These are phyloP conservation scores for Microtus pennsylvanicus DNA, from an alignment of 2,113 vertebrate genomes.

Conservation along the genomic window DNA sequence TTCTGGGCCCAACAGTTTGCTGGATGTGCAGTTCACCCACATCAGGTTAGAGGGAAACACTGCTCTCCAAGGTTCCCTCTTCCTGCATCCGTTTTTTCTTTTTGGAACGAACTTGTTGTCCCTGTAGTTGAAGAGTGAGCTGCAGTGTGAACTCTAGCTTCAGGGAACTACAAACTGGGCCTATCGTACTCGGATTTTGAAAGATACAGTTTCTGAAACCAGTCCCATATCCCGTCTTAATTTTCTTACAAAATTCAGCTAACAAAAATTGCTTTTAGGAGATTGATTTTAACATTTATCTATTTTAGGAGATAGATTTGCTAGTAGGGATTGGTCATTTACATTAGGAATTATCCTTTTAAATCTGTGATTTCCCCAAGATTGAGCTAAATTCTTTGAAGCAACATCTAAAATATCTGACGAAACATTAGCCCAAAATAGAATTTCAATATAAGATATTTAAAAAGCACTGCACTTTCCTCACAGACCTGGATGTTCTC, in stretches of 20 bases:
- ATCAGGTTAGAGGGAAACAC: neutral
- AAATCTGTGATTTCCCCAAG: neutral
- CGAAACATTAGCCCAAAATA: constrained; percentile 33
- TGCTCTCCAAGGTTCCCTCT: neutral
- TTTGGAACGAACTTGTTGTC: neutral
- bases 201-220: neutral
- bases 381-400: constrained; percentile 34
- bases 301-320: neutral
- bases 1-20: neutral
- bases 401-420: neutral
- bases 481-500: neutral
- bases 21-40: neutral
- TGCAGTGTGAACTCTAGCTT: neutral
- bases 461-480: constrained; percentile 2
- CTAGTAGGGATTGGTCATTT: constrained; percentile 5
- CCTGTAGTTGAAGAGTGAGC: neutral
- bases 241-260: neutral
- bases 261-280: neutral
- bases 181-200: neutral
- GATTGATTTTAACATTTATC: neutral
- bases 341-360: neutral
- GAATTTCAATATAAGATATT: neutral
- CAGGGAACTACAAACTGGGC: neutral
- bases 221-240: neutral
- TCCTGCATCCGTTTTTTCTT: neutral